Base-by-base conservation (phyloP, 2,113 vertebrate species). In the Gopherus evgoodei region DNA sequence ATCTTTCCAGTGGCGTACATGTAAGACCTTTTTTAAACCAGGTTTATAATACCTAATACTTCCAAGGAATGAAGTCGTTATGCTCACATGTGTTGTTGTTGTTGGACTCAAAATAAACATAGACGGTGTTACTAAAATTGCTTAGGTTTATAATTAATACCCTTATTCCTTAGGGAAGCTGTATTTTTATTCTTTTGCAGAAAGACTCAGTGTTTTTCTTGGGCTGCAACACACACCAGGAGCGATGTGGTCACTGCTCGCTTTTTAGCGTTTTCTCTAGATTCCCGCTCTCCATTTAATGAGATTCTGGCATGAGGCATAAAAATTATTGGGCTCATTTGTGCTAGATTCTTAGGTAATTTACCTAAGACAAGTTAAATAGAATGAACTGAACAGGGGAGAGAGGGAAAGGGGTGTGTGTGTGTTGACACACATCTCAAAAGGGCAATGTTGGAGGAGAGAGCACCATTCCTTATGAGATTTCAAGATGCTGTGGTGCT, bases 31-130 rank as follows among this genome's bases (percentile, higher is more conserved):
- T 94, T 92, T 95, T 89, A 81, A 93, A 57, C 0, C 11, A 93
- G 83, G 49, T 59, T 87, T 96, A 82, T 91, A 89, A 54, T 79
- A 83, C 92, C 72, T 93, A n/a, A 87, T 88, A 65, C 90, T 96
- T 94, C 75, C 78, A 94, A 89, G 42, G 80, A 91, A 76, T 84
- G 81, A 76, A 86, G 88, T 86, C 50, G n/a, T 72, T 96, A 83
- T 16, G 0, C n/a, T 49, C 75, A 6, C 6, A 44, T 72, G 86
- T 81, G 83, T 87, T 90, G 81, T 78, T 90, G 81, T 78, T 84
- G 72, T 72, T 49, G 93, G 92, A 91, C 87, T 93, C 89, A 88
- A 95, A 96, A 95, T 93, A 96, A 97, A 95, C 79, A 86, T 53
- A 81, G 76, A 79, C 94, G 94, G 86, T 94, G 84, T 56, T 96